Evolutionary conservation across 2,113 vertebrate genomes (phyloP), one percentile per base, ranked within the genome.

Genomic region (Phaetusa simplex): DNA sequence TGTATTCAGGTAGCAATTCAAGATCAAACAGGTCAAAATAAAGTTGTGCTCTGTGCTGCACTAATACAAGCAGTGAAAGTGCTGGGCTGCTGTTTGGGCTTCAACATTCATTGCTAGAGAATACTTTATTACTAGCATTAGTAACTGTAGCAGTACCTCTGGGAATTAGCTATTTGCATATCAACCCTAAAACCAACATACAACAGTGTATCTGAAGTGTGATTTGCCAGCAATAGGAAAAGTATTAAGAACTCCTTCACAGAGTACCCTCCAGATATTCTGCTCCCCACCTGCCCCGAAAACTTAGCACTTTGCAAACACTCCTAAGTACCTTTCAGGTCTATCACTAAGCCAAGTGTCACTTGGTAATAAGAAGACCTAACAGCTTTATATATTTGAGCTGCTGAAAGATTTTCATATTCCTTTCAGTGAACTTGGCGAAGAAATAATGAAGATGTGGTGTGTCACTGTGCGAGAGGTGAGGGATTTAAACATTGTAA

Each of bases 221-320:
- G 6, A 34, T 12, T 17, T 59, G 59, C 23, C 65, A 55, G 91
- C 73, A 23, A 49, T 1, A 61, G 61, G 40, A 8, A 73, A 43
- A 43, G 53, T 7, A 61, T 7, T 19, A 50, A 42, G 22, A 55
- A 34, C 17, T 32, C 20, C 61, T 67, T 17, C 2, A 0, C 29
- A 74, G 42, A 56, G 14, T 3, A 15, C 22, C 27, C n/a, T 61
- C 26, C 70, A 71, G 64, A 40, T 6, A 24, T 14, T 47, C 40
- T 42, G 18, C 18, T 24, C 36, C 24, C 11, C 1, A 1, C 8
- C 24, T 18, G 14, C 6, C 26, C 22, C 3, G 0, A 18, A 36
- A 2, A 1, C 36, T 24, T 6, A 18, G 50, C 12, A 8, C 43
- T 38, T 14, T 8, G 30, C 38, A 83, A 64, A 45, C 42, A 6